phyloP scores from a whole-genome alignment of 1,140 invertebrate genomes.

The Drosophila ironensis region DNA sequence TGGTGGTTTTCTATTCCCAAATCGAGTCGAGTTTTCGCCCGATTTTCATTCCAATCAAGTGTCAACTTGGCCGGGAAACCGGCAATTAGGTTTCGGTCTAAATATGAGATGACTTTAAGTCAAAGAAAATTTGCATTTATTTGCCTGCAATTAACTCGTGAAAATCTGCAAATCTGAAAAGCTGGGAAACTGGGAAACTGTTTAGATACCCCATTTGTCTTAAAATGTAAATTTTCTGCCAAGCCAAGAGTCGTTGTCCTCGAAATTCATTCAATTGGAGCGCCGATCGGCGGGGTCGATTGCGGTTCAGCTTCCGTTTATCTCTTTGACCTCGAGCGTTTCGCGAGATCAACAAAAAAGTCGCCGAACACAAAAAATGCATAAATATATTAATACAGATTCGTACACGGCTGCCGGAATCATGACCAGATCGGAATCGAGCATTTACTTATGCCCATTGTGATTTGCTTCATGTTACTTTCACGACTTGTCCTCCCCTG shows the following conservation, averaged over 20 bases:
- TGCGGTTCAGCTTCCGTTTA: slow-evolving; percentile 43
- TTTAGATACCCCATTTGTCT: too few relatives aligned
- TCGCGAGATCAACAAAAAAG: too few relatives aligned
- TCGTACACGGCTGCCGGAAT: slow-evolving; percentile 34
- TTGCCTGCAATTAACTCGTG: too few relatives aligned
- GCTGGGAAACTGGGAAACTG: too few relatives aligned
- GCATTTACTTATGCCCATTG: slow-evolving; percentile 59
- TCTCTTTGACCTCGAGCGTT: slow-evolving; percentile 64
- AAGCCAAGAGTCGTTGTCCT: neutral
- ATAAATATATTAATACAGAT: slow-evolving; percentile 65
- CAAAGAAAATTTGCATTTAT: too few relatives aligned
- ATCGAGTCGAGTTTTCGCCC: too few relatives aligned
- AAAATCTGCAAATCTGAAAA: too few relatives aligned
- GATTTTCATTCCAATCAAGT: slow-evolving; percentile 46
- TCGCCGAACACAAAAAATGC: too few relatives aligned
- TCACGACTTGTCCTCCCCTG: slow-evolving; percentile 51
- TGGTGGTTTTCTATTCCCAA: too few relatives aligned
- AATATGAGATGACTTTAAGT: too few relatives aligned
- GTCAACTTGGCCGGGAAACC: slow-evolving; percentile 62
- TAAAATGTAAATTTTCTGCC: slow-evolving; percentile 68
- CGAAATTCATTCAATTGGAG: slow-evolving; percentile 38
- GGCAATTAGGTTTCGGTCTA: slow-evolving; percentile 61
- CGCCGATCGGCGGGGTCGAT: slow-evolving; percentile 27
- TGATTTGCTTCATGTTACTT: slow-evolving; percentile 64
- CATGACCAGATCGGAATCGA: slow-evolving; percentile 52